A percentile compares a stretch with the other conserved stretches of the same genome.
These are phyloP conservation scores for Aegotheles bennettii DNA, from an alignment of 2,113 vertebrate genomes.

Conservation along the genomic window DNA sequence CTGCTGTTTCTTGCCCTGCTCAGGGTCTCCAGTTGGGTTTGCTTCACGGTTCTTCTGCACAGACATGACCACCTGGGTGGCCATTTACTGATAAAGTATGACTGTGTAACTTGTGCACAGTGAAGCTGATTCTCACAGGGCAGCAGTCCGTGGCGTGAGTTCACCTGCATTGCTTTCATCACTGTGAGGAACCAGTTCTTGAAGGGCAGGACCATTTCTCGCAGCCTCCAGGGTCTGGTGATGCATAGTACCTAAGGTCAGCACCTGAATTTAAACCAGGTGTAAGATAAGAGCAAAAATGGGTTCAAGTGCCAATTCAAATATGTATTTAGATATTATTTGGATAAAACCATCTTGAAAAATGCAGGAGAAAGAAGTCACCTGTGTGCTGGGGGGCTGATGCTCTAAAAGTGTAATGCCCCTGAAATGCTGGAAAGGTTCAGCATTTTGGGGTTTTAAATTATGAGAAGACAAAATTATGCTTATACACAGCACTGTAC, in stretches of 20 bases:
- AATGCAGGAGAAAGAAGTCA: background rate
- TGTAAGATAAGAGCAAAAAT: background rate
- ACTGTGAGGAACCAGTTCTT: background rate
- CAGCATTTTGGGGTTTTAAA: background rate
- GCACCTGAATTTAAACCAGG: background rate
- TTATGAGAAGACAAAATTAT: background rate
- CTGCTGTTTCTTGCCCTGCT: background rate
- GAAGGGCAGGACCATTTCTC: background rate
- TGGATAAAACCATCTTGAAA: background rate
- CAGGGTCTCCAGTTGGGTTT: background rate
- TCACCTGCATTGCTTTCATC: background rate
- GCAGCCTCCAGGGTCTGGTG: fast-evolving
- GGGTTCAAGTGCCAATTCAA: background rate
- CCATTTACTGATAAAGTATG: background rate
- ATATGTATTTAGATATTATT: background rate
- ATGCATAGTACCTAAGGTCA: background rate
- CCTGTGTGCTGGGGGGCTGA: background rate
- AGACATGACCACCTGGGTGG: background rate
- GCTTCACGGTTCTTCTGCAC: fast-evolving
- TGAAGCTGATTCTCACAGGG: background rate
- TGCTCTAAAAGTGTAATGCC: background rate
- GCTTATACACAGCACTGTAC: fast-evolving
- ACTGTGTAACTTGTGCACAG: fast-evolving
- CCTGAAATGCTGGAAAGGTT: background rate
- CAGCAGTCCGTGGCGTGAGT: background rate